Base-by-base conservation (phyloP, 2,797 vertebrate species). In the Taeniopygia guttata region DNA sequence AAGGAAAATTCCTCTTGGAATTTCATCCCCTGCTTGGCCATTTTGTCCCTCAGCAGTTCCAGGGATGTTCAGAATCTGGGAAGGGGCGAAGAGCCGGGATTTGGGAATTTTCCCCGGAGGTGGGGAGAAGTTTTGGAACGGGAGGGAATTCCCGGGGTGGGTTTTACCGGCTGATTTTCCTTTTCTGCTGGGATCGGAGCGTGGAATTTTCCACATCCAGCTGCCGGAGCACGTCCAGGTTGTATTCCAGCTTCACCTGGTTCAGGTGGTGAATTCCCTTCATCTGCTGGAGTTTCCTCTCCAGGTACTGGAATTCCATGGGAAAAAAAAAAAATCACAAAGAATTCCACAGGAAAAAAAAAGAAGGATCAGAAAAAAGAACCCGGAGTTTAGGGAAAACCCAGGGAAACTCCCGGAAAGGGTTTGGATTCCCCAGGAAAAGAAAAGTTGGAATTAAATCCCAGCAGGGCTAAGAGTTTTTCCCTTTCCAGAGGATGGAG, bases 71-170 rank as follows among this genome's bases (percentile, higher is more conserved):
- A n/a, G n/a, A n/a, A n/a, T n/a, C n/a, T n/a, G n/a, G n/a, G n/a
- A n/a, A n/a, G n/a, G n/a, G n/a, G n/a, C n/a, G n/a, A n/a, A 10
- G 8, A 22, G 2, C 17, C 10, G 0, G 30, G 46, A 13, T 25
- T 30, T 4, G 16, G 74, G 59, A 43, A 51, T 10, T 16, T 10
- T 16, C 13, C 10, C 21, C 1, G 5, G 42, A 11, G 1, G 20
- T 0, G 21, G 32, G 29, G 1, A 23, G 34, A 23, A 23, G 19
- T 9, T 34, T 23, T 7, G 74, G 59, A 2, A 18, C 0, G 59
- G 20, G 29, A 8, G 13, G 29, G 19, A 25, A 7, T 52, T 52
- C 16, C 5, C 9, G 20, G 74, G 48, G 5, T 15, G 38, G 48
- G 40, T 2, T 78, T 55, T 45, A 78, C 75, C 49, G 60, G 75